Base-by-base conservation (phyloP, 1,140 invertebrate species). In the Drosophila sechellia region DNA sequence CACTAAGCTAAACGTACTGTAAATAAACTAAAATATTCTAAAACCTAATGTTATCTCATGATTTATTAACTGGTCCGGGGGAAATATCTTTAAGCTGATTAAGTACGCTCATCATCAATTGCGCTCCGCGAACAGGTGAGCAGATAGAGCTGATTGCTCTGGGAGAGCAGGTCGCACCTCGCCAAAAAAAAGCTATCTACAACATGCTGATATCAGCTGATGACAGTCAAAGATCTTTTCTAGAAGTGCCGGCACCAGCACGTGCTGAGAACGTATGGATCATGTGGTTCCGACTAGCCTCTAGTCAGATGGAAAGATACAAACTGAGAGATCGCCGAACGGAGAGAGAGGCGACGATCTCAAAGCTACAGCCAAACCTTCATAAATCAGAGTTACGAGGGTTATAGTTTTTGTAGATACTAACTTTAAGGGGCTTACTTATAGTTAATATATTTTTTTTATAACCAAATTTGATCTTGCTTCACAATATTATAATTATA, bases 1-100 rank as follows among this genome's bases (percentile, higher is more conserved):
- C 20, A 31, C 8, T 31, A 31, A 53, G 20, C 49, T 22, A 49
- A 45, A 53, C 53, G 56, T 59, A 46, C 52, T 61, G 59, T 59
- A 77, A 89, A 87, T 87, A 87, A 89, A 87, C 63, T 75, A 53
- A 83, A 76, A 79, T 68, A 84, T 76, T 59, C 34, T 12, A 59
- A 78, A 42, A 80, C 60, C 34, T 27, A 22, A 25, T 20, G 34
- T 43, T 20, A 39, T 71, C 20, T 31, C 20, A 45, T 40, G 8
- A 31, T 64, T 43, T 43, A 43, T 31, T 39, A 25, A 15, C 37
- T 15, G 25, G 15, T 3, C 34, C 34, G 17, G 43, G 49, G 50
- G 27, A n/a, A 43, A 42, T 40, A 57, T 64, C 8, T 25, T 39
- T 25, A 56, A 37, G 34, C 35, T 60, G 43, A 49, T 70, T 57